A percentile compares a stretch with the other conserved stretches of the same genome.
Conservation (phyloP, 1,140 invertebrate genomes). For the Drosophila biarmipes region DNA sequence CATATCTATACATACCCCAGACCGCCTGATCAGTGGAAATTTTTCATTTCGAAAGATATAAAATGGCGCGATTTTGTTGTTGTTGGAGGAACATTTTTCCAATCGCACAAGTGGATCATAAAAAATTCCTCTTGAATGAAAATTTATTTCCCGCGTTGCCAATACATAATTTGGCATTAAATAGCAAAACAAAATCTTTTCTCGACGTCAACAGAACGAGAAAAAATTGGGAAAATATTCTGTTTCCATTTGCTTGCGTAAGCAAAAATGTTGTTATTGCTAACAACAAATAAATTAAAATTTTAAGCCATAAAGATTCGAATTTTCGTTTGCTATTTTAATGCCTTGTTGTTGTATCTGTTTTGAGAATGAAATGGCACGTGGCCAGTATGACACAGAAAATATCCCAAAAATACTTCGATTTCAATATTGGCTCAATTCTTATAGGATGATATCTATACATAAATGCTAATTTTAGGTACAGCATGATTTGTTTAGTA, state of each 20-base stretch:
- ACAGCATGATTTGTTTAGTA: too few species aligned
- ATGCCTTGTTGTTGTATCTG: conserved; percentile 20
- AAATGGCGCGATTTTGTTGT: conserved; percentile 16
- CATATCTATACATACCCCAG: conserved; percentile 12
- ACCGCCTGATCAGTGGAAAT: conserved; percentile 43
- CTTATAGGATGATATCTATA: neutral
- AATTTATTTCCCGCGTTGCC: conserved; percentile 27
- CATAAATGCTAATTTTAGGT: neutral
- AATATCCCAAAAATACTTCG: conserved; percentile 12
- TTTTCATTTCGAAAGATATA: conserved; percentile 37
- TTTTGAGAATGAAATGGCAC: conserved; percentile 30
- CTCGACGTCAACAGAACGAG: conserved; percentile 52
- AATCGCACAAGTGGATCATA: conserved; percentile 46
- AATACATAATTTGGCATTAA: conserved; percentile 52
- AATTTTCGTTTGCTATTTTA: conserved; percentile 35
- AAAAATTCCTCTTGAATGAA: conserved; percentile 45
- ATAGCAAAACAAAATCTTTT: conserved; percentile 40
- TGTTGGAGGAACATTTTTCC: conserved; percentile 20
- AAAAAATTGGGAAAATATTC: conserved; percentile 49
- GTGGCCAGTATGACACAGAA: conserved; percentile 39
- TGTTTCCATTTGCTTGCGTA: conserved; percentile 67
- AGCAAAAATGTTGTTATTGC: conserved; percentile 58
- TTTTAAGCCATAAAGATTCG: conserved; percentile 66
- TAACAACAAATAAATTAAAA: conserved; percentile 74
- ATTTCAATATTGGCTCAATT: neutral